Evolutionary conservation across 2,888 invertebrate species (phyloP), one percentile per base, ranked within the genome.

Genomic region (Osedax frankpressi): DNA sequence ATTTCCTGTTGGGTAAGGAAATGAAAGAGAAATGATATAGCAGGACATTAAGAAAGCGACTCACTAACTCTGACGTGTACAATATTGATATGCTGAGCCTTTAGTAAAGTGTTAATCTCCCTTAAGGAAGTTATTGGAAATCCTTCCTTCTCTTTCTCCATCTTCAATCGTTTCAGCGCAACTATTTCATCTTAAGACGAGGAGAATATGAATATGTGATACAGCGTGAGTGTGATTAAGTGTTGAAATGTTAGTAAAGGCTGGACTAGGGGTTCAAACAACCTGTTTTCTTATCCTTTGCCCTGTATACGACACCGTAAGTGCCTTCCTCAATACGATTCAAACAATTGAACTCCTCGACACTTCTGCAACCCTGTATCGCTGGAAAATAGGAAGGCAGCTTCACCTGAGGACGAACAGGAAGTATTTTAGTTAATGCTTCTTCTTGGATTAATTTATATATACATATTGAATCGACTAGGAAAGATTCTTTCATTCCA

Each of bases 71-170:
- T 80, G 70, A 96, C 94, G 0, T 95, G 96, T 11, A 99, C 97
- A 77, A 99, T 95, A 85, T 98, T 98, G 2, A 91, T 91, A 85
- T 96, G 95, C 82, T 93, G 93, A 63, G 93, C 92, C 88, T 95
- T 95, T 30, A 99, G 87, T 73, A 98, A 86, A 14, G 97, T 98
- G 86, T 96, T 98, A 80, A 99, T 96, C 87, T 99, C 98, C 77
- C 98, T 88, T 75, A 99, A 86, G 28, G 96, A 96, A 1, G 98
- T 99, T 73, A 99, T 97, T 0, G 98, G 98, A 83, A 98, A 99
- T 72, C 98, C 98, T 86, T 98, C 97, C 81, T 95, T 96, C 84
- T 98, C 98, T 82, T 96, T 95, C 85, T 99, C 98, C 97, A 98
- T 98, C 88, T 99, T 99, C 25, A 99, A 87, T 74, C 95, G 88